Evolutionary conservation across 2,888 invertebrate genomes (phyloP), one percentile per base, ranked within the genome.

Genomic region (Folsomia candida): DNA sequence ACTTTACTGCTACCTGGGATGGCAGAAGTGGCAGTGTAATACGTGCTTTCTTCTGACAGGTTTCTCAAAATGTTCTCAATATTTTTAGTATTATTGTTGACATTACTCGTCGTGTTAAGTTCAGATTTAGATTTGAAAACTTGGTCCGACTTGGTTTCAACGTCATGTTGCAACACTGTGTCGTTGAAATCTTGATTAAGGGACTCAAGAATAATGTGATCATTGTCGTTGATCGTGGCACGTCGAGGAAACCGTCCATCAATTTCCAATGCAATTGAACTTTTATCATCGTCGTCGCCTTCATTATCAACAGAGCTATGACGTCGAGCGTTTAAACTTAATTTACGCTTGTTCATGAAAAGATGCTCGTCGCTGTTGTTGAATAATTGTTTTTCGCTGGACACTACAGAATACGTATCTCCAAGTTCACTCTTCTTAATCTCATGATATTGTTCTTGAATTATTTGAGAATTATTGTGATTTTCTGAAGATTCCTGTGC

Each of bases 161-260:
- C 61, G 18, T 60, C 69, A n/a, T 37, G 22, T 2, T 51, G 18
- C n/a, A n/a, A n/a, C 27, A 72, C 25, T 14, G 70, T 26, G 4
- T 67, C 65, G 51, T 75, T 68, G 51, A 70, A 72, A 0, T 75
- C 72, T 47, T 58, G 58, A 18, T 60, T 65, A 6, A 73, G 26
- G 2, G 58, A 27, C 1, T 28, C 22, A 47, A 72, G 26, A 51
- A 67, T 54, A 11, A 11, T n/a, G 3, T 2, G 11, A 6, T 68
- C 67, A 22, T 61, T 29, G n/a, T 71, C 65, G 18, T 14, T 14
- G 25, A 61, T n/a, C 2, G 60, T 59, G 4, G 66, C 70, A 51
- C 66, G n/a, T 24, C 66, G 37, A 22, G 60, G 1, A 6, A 18
- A 24, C 1, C 9, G 60, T 25, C 66, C 70, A 18, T 66, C 51